A percentile compares a stretch with the other conserved stretches of the same genome.
phyloP scores from a whole-genome alignment of 2,888 invertebrate species.

The Caradrina clavipalpis region DNA sequence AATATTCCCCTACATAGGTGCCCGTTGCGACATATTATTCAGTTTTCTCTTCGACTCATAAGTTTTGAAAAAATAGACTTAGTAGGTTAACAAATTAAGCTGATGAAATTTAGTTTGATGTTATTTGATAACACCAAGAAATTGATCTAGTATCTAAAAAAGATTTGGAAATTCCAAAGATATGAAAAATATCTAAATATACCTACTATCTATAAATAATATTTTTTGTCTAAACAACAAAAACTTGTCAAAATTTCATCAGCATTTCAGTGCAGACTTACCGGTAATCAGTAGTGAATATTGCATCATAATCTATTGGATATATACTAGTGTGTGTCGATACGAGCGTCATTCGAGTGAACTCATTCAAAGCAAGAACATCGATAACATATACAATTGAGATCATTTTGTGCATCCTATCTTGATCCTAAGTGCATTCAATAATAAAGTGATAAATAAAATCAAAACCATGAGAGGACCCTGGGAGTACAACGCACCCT shows the following conservation, averaged over 20 bases:
- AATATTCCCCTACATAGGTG: too few relatives aligned
- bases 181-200: background rate
- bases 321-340: conserved; percentile 13
- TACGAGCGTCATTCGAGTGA: conserved; percentile 26
- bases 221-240: background rate
- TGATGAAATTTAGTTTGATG: too few relatives aligned
- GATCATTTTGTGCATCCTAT: background rate
- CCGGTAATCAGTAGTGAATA: conserved; percentile 20
- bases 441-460: background rate
- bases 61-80: too few relatives aligned
- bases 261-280: background rate
- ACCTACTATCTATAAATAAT: background rate
- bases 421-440: too few relatives aligned
- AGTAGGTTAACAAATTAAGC: too few relatives aligned
- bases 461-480: conserved; percentile 15
- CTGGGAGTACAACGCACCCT: conserved; percentile 6
- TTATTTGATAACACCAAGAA: too few relatives aligned
- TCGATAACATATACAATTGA: background rate
- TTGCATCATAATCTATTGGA: conserved; percentile 17
- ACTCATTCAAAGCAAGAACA: conserved; percentile 24
- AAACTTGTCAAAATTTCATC: conserved; percentile 12
- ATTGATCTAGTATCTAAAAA: background rate
- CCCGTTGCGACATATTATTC: too few relatives aligned
- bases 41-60: too few relatives aligned
- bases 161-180: background rate